These are phyloP conservation scores for Lamellibrachia satsuma DNA, from an alignment of 2,888 invertebrate species.

Conservation along the genomic window DNA sequence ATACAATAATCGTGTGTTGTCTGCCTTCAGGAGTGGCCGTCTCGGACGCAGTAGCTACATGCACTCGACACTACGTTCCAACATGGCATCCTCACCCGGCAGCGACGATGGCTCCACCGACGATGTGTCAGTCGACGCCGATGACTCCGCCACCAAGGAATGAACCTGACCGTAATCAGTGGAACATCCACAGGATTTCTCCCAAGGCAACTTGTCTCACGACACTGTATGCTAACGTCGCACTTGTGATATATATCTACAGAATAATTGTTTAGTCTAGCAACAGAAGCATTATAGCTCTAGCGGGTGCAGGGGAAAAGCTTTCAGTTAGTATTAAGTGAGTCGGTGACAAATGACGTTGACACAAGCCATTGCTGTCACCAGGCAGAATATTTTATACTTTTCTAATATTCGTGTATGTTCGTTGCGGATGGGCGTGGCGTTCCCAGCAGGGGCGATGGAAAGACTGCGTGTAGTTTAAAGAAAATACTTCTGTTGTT, in stretches of 20 bases:
- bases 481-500: neutral
- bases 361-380: neutral
- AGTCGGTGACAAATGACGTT: neutral
- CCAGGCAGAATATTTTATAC: neutral
- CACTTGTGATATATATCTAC: conserved; percentile 17
- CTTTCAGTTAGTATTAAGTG: neutral
- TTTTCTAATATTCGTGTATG: conserved; percentile 7
- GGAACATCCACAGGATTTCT: too few species aligned
- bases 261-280: neutral
- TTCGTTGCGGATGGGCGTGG: neutral
- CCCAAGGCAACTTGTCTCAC: neutral
- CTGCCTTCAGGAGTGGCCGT: neutral
- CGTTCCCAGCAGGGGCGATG: neutral
- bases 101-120: neutral
- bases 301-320: neutral
- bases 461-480: neutral
- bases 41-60: neutral
- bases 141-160: neutral
- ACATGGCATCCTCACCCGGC: neutral
- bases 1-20: neutral
- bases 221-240: neutral
- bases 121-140: neutral
- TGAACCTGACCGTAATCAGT: neutral
- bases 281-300: neutral
- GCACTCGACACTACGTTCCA: neutral